Evolutionary conservation across 2,888 invertebrate genomes (phyloP).

Genomic region (Ophraella communa): DNA sequence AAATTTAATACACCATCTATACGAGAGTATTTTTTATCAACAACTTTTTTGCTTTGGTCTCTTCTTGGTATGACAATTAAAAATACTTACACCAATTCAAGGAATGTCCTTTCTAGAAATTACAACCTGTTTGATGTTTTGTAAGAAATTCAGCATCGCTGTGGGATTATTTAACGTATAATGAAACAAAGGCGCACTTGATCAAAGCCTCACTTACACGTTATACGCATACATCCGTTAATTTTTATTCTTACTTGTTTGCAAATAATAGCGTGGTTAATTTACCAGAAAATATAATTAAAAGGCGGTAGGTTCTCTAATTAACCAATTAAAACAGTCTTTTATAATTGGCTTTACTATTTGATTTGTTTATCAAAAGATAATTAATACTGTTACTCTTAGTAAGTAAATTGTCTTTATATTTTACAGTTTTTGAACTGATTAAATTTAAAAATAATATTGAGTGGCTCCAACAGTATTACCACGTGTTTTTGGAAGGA

Average conservation of each 20-base stretch:
- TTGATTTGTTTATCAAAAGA: not conserved
- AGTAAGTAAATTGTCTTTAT: not conserved
- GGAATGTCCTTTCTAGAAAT: too few relatives aligned
- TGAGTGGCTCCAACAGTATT: too few relatives aligned
- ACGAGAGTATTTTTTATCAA: too few relatives aligned
- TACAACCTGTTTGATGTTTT: too few relatives aligned
- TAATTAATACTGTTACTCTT: not conserved
- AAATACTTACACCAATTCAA: too few relatives aligned
- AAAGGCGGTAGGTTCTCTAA: not conserved
- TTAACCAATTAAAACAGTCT: not conserved
- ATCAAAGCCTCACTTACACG: not conserved
- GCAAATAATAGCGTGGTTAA: constrained; percentile 6
- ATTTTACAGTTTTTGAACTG: not conserved
- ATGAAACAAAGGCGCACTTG: not conserved
- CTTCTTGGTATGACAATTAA: too few relatives aligned
- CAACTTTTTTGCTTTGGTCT: too few relatives aligned
- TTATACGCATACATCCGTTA: not conserved
- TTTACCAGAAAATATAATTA: constrained; percentile 10
- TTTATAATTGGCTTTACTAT: not conserved
- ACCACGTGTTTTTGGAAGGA: too few relatives aligned
- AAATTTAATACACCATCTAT: too few relatives aligned
- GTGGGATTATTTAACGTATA: not conserved
- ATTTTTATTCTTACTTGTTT: not conserved
- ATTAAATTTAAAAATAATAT: too few relatives aligned
- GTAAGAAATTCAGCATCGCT: not conserved